Evolutionary conservation across 1,140 invertebrate species (phyloP), one percentile per base, ranked within the genome.

Genomic region (Thrips palmi): DNA sequence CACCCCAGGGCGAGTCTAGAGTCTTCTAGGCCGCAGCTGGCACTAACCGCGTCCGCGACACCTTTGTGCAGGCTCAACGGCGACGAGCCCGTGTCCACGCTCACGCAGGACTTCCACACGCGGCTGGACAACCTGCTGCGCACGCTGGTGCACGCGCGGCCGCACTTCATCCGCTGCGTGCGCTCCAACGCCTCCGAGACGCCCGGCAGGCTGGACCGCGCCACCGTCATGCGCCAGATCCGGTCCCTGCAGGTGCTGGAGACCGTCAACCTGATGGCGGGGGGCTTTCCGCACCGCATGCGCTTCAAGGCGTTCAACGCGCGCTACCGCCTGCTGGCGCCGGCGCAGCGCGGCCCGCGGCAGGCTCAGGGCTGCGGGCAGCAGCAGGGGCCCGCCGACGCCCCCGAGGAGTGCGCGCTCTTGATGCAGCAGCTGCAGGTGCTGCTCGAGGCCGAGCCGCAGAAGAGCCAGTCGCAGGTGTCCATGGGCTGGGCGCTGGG

Each of bases 31-130:
- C n/a, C n/a, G n/a, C n/a, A n/a, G n/a, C n/a, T n/a, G n/a, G n/a
- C 6, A 34, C 6, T 19, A 8, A 19, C 7, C 18, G 11, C 22
- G 6, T 4, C 6, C 12, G 4, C 6, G 22, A 34, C 11, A 14
- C 46, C 28, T 43, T 37, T 47, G 48, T 52, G 17, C 42, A 74
- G 71, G 42, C 63, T 85, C 41, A 86, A 86, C 58, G 81, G 80
- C 1, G 79, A 83, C 56, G 83, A 87, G 55, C 80, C 83, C 4
- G 78, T 85, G 22, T 86, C 85, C 10, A 91, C 86, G 6, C 63
- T 93, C 25, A 89, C 87, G 22, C 84, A 91, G 65, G 89, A 94
- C 60, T 94, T 93, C 52, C 87, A 92, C 56, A 91, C 82, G 27
- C 68, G 87, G 25, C 63, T 94, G 32, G 87, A 93, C 57, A 92